Percentiles rank a stretch among this genome's conserved stretches.
Conservation (phyloP, 2,113 vertebrate species). For the Zeus faber region DNA sequence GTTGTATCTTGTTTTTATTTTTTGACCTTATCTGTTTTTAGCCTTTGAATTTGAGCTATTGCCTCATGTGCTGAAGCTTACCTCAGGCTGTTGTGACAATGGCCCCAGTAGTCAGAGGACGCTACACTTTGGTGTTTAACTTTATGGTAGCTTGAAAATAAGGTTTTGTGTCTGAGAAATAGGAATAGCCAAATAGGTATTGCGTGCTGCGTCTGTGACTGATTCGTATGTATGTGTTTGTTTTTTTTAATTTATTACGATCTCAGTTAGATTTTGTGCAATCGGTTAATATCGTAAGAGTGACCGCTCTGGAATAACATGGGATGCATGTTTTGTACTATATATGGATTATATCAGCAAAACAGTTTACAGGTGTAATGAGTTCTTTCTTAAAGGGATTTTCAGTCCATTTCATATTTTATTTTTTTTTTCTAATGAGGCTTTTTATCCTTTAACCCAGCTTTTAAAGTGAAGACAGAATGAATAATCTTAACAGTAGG, state of each 20-base stretch:
- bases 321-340: conserved; percentile 69
- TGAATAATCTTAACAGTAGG: conserved; percentile 8
- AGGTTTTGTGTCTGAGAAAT: conserved; percentile 53
- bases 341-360: conserved; percentile 45
- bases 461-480: conserved; percentile 38
- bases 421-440: conserved; percentile 44
- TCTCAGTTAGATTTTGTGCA: conserved; percentile 52
- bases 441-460: conserved; percentile 17
- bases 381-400: conserved; percentile 34
- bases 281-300: conserved; percentile 54
- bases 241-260: conserved; percentile 45
- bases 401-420: conserved; percentile 42
- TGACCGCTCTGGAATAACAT: conserved; percentile 61
- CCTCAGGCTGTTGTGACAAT: conserved; percentile 67
- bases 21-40: conserved; percentile 15
- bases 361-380: conserved; percentile 43
- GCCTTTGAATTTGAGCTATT: conserved; percentile 44
- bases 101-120: conserved; percentile 56
- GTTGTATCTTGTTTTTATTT: neutral
- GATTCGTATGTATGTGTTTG: conserved; percentile 54
- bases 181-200: conserved; percentile 61
- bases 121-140: conserved; percentile 49
- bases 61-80: conserved; percentile 67
- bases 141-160: conserved; percentile 51
- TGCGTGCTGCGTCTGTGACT: conserved; percentile 60